Conservation (phyloP, 2,113 vertebrate genomes). For the Argyrosomus japonicus region DNA sequence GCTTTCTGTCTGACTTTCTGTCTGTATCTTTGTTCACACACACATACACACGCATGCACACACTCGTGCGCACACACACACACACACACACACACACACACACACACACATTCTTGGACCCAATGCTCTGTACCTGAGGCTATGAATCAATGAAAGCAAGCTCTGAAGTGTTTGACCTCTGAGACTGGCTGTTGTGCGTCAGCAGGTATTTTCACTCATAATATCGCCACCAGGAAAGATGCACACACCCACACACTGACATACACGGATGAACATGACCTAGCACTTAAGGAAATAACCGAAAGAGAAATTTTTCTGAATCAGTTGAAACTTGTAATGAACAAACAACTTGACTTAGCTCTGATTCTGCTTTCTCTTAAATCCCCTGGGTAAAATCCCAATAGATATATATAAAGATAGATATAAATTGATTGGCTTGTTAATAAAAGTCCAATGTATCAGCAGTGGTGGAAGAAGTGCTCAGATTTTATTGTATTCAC, state of each 20-base stretch:
- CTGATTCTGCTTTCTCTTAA: not conserved
- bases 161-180: constrained; percentile 76
- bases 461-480: too few relatives aligned
- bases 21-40: constrained; percentile 22
- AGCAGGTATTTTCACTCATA: constrained; percentile 82
- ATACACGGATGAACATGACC: constrained; percentile 65
- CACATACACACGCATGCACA: constrained; percentile 16
- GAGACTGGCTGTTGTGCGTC: constrained; percentile 72
- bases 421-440: not conserved
- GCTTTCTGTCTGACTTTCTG: constrained; percentile 46
- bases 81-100: constrained; percentile 36
- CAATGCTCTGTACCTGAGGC: constrained; percentile 65
- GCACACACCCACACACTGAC: constrained; percentile 32
- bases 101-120: constrained; percentile 36
- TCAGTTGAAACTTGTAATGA: not conserved
- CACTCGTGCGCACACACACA: constrained; percentile 26
- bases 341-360: not conserved
- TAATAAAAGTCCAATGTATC: not conserved
- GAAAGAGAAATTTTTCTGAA: not conserved
- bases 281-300: constrained; percentile 37
- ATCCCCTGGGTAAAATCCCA: not conserved
- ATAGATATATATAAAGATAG: too few relatives aligned
- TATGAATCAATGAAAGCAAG: constrained; percentile 74
- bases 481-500: too few relatives aligned
- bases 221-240: constrained; percentile 70